A percentile compares a stretch with the other conserved stretches of the same genome.
These are phyloP conservation scores for Channa maculata DNA, from an alignment of 2,113 vertebrate species.

Conservation along the genomic window DNA sequence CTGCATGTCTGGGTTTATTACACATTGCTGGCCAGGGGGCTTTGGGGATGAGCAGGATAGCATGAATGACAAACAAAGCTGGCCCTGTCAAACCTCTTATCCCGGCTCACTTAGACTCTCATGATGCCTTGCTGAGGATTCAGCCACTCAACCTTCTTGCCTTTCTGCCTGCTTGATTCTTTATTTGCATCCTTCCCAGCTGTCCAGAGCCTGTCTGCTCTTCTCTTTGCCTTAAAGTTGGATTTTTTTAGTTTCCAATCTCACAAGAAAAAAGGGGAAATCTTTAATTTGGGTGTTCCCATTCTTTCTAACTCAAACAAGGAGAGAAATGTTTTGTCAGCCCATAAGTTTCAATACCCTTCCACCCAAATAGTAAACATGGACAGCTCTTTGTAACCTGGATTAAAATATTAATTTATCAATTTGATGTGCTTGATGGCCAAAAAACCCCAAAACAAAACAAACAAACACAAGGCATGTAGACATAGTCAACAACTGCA, in stretches of 20 bases:
- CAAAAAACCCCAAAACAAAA: no score
- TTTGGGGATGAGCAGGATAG: conserved; percentile 63
- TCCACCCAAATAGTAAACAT: conserved; percentile 44
- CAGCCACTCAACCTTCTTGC: conserved; percentile 47
- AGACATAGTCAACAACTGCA: no score
- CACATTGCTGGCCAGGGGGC: conserved; percentile 53
- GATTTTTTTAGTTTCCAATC: conserved; percentile 31
- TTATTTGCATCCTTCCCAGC: conserved; percentile 36
- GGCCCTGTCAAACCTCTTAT: conserved; percentile 69
- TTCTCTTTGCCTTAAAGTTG: conserved; percentile 23
- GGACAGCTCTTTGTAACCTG: not conserved
- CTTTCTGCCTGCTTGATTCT: conserved; percentile 42
- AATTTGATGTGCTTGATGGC: no score
- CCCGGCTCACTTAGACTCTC: conserved; percentile 49
- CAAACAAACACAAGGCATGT: no score
- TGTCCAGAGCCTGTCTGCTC: conserved; percentile 19
- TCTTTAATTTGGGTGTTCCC: conserved; percentile 50
- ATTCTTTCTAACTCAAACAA: conserved; percentile 42
- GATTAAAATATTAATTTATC: no score
- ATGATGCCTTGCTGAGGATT: conserved; percentile 56
- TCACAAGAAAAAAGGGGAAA: conserved; percentile 38
- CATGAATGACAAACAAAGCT: conserved; percentile 73
- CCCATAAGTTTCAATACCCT: conserved; percentile 23
- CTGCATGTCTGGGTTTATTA: conserved; percentile 70
- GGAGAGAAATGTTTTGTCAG: conserved; percentile 40